A percentile compares a stretch with the other conserved stretches of the same genome.
Evolutionary conservation across 2,797 vertebrate species (phyloP).

Genomic region (Esox lucius): DNA sequence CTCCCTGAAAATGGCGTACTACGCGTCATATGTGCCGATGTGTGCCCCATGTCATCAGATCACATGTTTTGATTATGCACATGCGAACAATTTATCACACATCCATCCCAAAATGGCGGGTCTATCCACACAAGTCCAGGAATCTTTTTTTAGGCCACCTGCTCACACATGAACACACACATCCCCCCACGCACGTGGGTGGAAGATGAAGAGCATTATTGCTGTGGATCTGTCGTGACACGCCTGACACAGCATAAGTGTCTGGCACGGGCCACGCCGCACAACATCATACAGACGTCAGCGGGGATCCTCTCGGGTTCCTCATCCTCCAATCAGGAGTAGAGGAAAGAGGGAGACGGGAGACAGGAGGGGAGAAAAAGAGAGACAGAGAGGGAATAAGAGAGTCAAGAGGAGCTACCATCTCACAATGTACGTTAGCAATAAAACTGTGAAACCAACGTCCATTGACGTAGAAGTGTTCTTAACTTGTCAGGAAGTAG

Average conservation of each 20-base stretch:
- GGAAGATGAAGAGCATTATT: no score
- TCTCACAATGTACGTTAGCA: neutral
- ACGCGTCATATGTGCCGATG: no score
- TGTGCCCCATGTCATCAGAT: no score
- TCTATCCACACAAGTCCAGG: neutral
- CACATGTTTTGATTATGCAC: neutral
- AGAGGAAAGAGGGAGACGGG: conserved; percentile 12
- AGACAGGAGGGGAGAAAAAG: neutral
- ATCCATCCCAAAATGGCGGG: neutral
- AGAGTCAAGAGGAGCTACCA: neutral
- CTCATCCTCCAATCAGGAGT: conserved; percentile 33
- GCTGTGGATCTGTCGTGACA: conserved; percentile 2
- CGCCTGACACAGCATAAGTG: conserved; percentile 20
- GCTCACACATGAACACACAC: neutral
- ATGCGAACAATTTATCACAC: conserved; percentile 11
- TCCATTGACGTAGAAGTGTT: neutral
- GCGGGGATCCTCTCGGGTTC: conserved; percentile 49
- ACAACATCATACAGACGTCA: conserved; percentile 45
- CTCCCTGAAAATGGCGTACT: no score
- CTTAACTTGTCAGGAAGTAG: neutral
- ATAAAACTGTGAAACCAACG: neutral
- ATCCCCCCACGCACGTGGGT: neutral
- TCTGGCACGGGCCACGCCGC: conserved; percentile 45
- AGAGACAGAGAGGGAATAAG: neutral
- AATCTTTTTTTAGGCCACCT: neutral